Percentiles rank a stretch among this genome's conserved stretches.
Conservation (phyloP, 2,888 invertebrate species). For the Leptura quadrifasciata region DNA sequence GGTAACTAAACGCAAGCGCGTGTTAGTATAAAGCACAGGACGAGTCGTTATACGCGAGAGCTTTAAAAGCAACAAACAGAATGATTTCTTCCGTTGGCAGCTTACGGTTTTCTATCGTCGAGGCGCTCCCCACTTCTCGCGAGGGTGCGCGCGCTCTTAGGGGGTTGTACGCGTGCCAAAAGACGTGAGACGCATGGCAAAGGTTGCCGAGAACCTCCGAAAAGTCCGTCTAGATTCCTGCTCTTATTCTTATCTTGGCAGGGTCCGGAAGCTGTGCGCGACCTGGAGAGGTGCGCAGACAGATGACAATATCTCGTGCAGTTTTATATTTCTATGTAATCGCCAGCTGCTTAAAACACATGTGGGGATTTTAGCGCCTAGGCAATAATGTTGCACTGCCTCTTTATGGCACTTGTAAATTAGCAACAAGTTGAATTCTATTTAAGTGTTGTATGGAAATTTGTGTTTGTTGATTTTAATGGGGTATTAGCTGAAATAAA, state of each 20-base stretch:
- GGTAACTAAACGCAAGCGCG: slow-evolving; percentile 48
- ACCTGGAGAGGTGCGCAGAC: slow-evolving; percentile 5
- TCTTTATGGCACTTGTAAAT: slow-evolving; percentile 53
- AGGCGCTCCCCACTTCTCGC: slow-evolving; percentile 66
- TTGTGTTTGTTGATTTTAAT: slow-evolving; percentile 19
- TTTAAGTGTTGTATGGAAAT: slow-evolving; percentile 19
- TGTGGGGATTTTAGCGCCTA: slow-evolving; percentile 51
- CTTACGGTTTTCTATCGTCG: slow-evolving; percentile 70
- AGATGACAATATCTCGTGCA: slow-evolving; percentile 25
- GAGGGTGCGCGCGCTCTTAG: slow-evolving; percentile 68
- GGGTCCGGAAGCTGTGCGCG: slow-evolving; percentile 59
- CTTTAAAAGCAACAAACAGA: slow-evolving; percentile 75
- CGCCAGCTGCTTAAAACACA: slow-evolving; percentile 54
- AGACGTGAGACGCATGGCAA: slow-evolving; percentile 72
- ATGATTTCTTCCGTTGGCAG: slow-evolving; percentile 72
- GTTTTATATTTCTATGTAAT: slow-evolving; percentile 38
- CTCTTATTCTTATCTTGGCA: slow-evolving; percentile 44
- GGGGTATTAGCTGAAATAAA: not conserved
- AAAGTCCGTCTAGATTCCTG: slow-evolving; percentile 50
- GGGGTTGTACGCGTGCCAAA: slow-evolving; percentile 73
- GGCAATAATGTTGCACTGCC: slow-evolving; percentile 50
- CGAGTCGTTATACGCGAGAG: slow-evolving; percentile 39
- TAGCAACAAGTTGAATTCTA: slow-evolving; percentile 46
- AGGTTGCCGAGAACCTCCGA: slow-evolving; percentile 71
- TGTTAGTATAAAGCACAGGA: slow-evolving; percentile 39